phyloP scores from a whole-genome alignment of 2,113 vertebrate genomes.

The Empidonax alnorum region DNA sequence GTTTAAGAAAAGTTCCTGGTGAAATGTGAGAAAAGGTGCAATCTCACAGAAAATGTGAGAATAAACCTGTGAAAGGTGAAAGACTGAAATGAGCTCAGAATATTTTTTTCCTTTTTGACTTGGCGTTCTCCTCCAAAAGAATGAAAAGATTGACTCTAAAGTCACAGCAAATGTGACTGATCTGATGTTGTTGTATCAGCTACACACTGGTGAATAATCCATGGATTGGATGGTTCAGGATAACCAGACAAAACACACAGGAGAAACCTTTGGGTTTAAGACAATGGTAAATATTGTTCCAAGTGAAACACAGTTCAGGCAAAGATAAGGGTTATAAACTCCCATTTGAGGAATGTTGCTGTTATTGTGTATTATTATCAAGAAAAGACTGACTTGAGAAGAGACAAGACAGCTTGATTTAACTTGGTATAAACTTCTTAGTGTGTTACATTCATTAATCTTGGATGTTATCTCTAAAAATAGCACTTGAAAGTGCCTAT shows the following conservation, averaged over 20 bases:
- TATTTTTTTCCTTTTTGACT: neutral
- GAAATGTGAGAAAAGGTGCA: neutral
- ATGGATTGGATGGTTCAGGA: neutral
- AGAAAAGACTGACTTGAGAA: neutral
- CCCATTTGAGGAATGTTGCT: neutral
- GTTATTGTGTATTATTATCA: neutral
- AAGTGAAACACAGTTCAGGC: neutral
- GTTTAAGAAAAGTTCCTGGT: neutral
- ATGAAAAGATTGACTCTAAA: neutral
- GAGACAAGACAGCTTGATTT: neutral
- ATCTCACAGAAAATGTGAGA: neutral
- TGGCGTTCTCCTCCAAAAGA: neutral
- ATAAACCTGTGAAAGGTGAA: neutral
- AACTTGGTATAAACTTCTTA: neutral
- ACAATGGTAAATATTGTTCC: neutral
- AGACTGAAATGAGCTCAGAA: neutral
- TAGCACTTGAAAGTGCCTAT: neutral
- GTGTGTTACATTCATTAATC: neutral
- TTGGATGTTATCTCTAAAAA: slow-evolving; percentile 3
- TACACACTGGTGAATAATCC: neutral
- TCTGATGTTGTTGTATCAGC: neutral
- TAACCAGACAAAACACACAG: neutral
- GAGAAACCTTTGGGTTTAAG: neutral
- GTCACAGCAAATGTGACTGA: neutral
- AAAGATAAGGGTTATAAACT: neutral